A percentile compares a stretch with the other conserved stretches of the same genome.
Conservation (phyloP, 2,888 invertebrate species). For the Formica aserva region DNA sequence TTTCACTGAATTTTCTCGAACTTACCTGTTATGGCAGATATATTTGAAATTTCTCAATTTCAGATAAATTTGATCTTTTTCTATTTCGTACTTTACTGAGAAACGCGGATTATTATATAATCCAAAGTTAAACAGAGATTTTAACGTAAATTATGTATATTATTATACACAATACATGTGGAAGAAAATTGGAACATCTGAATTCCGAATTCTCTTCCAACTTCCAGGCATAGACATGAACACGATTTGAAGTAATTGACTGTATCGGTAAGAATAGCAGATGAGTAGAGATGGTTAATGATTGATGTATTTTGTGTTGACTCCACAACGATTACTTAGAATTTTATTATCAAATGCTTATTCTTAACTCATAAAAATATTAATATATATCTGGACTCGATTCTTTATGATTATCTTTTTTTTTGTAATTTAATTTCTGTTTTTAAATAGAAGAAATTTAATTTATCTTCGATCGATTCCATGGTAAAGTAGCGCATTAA, state of each 20-base stretch:
- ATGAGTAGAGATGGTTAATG: not conserved
- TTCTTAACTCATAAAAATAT: not conserved
- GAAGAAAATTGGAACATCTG: slow-evolving; percentile 77
- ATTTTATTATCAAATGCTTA: not conserved
- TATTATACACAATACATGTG: not conserved
- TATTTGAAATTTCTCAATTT: not conserved
- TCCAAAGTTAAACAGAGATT: not conserved
- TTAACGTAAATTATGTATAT: not conserved
- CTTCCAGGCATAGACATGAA: not conserved
- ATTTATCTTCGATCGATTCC: not conserved
- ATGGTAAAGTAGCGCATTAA: not conserved
- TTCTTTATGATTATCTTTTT: not conserved
- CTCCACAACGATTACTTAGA: not conserved
- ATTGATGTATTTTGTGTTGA: not conserved
- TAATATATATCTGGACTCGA: not conserved
- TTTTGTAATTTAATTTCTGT: not conserved
- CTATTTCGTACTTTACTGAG: not conserved
- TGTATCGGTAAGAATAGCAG: not conserved
- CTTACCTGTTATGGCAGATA: not conserved
- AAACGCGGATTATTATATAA: slow-evolving; percentile 6
- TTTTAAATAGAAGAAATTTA: not conserved
- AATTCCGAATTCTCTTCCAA: slow-evolving; percentile 72
- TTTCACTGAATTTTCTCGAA: slow-evolving; percentile 12
- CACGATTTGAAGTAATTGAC: not conserved
- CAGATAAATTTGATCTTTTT: not conserved